Percentiles rank a stretch among this genome's conserved stretches.
Evolutionary conservation across 2,888 invertebrate genomes (phyloP).

Genomic region (Acanthoscelides obtectus): DNA sequence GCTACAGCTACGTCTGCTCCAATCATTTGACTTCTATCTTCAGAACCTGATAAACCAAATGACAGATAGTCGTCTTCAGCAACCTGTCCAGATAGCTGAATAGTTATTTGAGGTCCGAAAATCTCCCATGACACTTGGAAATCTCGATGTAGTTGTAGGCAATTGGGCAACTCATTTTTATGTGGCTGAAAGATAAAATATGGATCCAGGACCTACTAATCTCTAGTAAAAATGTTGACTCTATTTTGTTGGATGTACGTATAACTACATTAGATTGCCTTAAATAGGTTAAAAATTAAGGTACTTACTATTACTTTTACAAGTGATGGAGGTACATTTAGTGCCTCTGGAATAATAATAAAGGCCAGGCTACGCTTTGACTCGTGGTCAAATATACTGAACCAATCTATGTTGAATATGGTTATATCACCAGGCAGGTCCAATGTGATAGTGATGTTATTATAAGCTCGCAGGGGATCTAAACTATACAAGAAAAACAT

Average conservation of each 20-base stretch:
- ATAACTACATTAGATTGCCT: no score
- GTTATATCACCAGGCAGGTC: conserved; percentile 77
- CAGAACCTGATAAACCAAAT: conserved; percentile 80
- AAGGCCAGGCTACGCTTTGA: conserved; percentile 66
- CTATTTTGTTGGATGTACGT: no score
- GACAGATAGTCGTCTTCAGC: conserved; percentile 78
- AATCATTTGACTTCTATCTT: conserved; percentile 68
- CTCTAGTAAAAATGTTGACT: background rate
- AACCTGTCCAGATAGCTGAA: conserved; percentile 77
- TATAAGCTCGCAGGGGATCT: conserved; percentile 71
- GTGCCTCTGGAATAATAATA: conserved; percentile 70
- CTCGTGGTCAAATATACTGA: conserved; percentile 71
- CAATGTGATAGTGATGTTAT: conserved; percentile 67
- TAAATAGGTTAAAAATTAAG: no score
- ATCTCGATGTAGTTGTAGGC: conserved; percentile 79
- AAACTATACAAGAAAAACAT: no score
- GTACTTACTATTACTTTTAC: conserved; percentile 54
- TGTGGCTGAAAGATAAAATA: conserved; percentile 45
- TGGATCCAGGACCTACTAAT: no score
- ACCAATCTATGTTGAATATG: conserved; percentile 79
- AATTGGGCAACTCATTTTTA: conserved; percentile 71
- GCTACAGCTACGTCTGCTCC: conserved; percentile 81
- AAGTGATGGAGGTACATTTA: conserved; percentile 85
- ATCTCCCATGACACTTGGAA: conserved; percentile 86
- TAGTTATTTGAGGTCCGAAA: conserved; percentile 81